phyloP scores from a whole-genome alignment of 2,797 vertebrate genomes.

The Pogoniulus pusillus region DNA sequence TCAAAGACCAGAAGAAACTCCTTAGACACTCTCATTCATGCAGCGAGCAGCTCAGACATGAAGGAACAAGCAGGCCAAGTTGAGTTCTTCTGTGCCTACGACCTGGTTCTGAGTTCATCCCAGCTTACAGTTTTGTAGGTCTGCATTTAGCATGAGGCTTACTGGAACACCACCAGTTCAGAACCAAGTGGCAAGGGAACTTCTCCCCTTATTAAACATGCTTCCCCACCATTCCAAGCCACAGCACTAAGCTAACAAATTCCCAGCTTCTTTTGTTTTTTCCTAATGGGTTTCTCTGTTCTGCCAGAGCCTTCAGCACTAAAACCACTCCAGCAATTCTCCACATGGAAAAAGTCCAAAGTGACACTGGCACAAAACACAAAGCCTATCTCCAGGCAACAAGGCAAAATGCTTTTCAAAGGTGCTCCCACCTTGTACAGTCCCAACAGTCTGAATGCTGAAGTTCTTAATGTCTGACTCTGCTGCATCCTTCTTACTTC shows the following conservation, averaged over 20 bases:
- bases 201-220: neutral
- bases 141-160: neutral
- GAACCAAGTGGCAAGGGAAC: neutral
- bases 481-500: neutral
- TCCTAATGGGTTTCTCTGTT: neutral
- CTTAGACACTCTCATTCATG: neutral
- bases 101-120: neutral
- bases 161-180: neutral
- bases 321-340: neutral
- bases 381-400: neutral
- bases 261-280: neutral
- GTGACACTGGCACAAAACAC: neutral
- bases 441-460: neutral
- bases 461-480: neutral
- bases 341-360: neutral
- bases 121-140: neutral
- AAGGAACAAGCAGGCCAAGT: neutral
- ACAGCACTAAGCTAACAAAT: neutral
- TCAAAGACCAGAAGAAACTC: neutral
- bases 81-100: neutral
- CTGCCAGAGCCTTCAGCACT: neutral
- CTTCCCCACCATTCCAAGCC: neutral
- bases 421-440: neutral
- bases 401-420: neutral
- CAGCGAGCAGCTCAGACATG: neutral